A percentile compares a stretch with the other conserved stretches of the same genome.
These are phyloP conservation scores for Polia nebulosa DNA, from an alignment of 2,888 invertebrate genomes.

Conservation along the genomic window DNA sequence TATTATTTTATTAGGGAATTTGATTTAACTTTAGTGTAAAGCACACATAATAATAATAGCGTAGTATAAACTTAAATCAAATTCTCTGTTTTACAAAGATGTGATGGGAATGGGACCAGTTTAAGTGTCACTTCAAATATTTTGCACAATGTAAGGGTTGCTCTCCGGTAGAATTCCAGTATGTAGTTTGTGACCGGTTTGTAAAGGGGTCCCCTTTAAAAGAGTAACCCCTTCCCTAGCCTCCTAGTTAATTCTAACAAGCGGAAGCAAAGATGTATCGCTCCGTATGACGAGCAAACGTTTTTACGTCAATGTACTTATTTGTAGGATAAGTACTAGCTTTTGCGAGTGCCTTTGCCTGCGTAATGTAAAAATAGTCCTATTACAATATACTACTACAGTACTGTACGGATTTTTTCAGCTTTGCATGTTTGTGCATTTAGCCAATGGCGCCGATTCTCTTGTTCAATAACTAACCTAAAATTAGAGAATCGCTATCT, in stretches of 20 bases:
- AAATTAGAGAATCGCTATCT: too few species aligned
- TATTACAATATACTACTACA: too few species aligned
- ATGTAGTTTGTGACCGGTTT: constrained; percentile 16
- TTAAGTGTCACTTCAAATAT: neutral
- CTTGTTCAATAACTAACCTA: too few species aligned
- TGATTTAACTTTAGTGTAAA: too few species aligned
- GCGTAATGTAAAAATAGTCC: neutral
- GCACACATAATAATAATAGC: too few species aligned
- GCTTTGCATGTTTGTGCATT: too few species aligned
- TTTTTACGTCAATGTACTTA: neutral
- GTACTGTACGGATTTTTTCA: too few species aligned
- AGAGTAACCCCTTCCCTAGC: neutral
- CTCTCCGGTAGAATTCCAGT: neutral
- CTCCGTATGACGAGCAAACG: neutral
- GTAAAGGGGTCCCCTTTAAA: constrained; percentile 10
- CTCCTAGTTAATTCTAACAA: constrained; percentile 6
- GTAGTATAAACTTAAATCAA: neutral
- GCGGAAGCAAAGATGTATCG: constrained; percentile 4
- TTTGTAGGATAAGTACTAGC: too few species aligned
- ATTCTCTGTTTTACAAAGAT: neutral
- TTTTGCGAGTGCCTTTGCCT: neutral
- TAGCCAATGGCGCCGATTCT: too few species aligned
- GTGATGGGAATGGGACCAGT: neutral
- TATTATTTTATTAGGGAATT: too few species aligned
- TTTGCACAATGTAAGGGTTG: neutral